Conservation (phyloP, 2,797 vertebrate species). For the Prunella strophiata region DNA sequence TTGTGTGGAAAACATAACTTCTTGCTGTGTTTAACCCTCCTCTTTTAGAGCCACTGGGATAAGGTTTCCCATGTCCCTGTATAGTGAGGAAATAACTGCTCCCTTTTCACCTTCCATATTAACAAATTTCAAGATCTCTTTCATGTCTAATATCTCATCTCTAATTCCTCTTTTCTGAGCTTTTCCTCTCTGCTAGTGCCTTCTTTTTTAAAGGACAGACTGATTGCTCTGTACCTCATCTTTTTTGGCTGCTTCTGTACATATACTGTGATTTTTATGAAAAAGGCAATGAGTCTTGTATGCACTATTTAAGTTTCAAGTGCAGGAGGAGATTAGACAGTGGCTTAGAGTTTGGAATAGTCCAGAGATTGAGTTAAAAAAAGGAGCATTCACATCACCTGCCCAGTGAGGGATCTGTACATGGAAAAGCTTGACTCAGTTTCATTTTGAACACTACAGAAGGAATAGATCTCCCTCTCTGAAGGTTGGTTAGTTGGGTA, state of each 20-base stretch:
- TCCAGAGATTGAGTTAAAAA: background rate
- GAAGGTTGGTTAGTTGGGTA: background rate
- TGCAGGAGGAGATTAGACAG: background rate
- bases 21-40: background rate
- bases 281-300: background rate
- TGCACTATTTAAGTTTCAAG: background rate
- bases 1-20: background rate
- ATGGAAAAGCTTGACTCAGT: background rate
- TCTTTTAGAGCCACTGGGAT: background rate
- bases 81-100: background rate
- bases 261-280: background rate
- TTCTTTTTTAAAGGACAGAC: background rate
- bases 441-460: background rate
- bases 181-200: background rate
- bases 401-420: background rate
- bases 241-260: background rate
- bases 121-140: background rate
- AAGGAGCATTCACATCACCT: slow-evolving; percentile 46
- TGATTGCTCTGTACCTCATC: background rate
- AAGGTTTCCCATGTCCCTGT: background rate
- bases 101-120: background rate
- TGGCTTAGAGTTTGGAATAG: background rate
- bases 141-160: background rate
- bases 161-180: background rate
- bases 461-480: background rate